phyloP scores from a whole-genome alignment of 2,797 vertebrate species.

The Sebastes minor region DNA sequence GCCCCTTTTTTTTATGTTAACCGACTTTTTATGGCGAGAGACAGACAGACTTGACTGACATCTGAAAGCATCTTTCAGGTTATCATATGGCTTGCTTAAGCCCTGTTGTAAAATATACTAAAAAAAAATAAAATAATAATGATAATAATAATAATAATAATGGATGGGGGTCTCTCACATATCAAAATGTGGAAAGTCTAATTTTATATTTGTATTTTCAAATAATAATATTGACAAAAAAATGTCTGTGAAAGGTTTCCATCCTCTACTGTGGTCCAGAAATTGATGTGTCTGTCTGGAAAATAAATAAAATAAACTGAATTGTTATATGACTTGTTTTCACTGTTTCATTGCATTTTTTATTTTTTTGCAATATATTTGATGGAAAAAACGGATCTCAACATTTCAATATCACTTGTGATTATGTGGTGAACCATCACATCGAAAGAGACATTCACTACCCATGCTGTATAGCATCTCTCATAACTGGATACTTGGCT shows the following conservation, averaged over 20 bases:
- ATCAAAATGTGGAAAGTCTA: constrained; percentile 99
- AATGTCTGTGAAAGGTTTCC: constrained; percentile 99
- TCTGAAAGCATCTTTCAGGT: constrained; percentile 97
- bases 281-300: constrained; percentile 99
- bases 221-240: constrained; percentile 88
- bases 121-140: constrained; percentile 78
- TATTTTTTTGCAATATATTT: constrained; percentile 21
- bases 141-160: constrained; percentile 71
- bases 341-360: constrained; percentile 61
- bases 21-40: constrained; percentile 83
- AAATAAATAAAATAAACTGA: constrained; percentile 95
- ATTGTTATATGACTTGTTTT: constrained; percentile 83
- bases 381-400: not conserved
- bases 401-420: constrained; percentile 1
- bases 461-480: constrained; percentile 10
- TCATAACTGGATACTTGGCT: constrained; percentile 12
- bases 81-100: constrained; percentile 97
- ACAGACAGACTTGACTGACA: constrained; percentile 83
- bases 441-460: constrained; percentile 2
- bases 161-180: constrained; percentile 98
- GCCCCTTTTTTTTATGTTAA: constrained; percentile 81
- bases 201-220: constrained; percentile 99
- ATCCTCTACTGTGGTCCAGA: constrained; percentile 99
- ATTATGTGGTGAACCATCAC: constrained; percentile 3
- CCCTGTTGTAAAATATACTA: constrained; percentile 95